phyloP scores from a whole-genome alignment of 2,113 vertebrate species.

The Pelecanoides urinatrix region DNA sequence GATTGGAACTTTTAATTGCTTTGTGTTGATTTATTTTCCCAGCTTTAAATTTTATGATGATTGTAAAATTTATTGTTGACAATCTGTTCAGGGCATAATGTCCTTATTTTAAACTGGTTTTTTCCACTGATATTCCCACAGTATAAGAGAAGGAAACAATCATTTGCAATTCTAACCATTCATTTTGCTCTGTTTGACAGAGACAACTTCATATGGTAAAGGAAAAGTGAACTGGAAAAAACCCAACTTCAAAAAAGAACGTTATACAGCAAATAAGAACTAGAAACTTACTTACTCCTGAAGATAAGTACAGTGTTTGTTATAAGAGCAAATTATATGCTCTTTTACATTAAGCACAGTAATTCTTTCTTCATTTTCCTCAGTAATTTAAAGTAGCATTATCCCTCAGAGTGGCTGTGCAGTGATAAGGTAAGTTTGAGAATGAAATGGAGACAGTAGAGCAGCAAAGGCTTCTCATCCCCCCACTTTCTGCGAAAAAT shows the following conservation, averaged over 20 bases:
- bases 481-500: neutral
- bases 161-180: neutral
- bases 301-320: neutral
- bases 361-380: neutral
- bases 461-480: neutral
- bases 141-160: neutral
- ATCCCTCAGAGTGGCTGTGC: neutral
- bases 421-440: neutral
- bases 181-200: neutral
- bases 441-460: neutral
- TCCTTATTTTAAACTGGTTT: neutral
- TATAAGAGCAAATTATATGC: neutral
- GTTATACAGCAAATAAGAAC: neutral
- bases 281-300: neutral
- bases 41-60: neutral
- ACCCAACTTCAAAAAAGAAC: neutral
- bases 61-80: neutral
- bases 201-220: neutral
- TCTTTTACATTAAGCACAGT: neutral
- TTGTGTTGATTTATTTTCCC: neutral
- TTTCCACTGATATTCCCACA: neutral
- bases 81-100: neutral
- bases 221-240: neutral
- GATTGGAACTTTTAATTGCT: neutral
- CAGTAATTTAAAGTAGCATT: neutral